Evolutionary conservation across 2,797 vertebrate species (phyloP), one percentile per base, ranked within the genome.

Genomic region (Margarornis squamiger): DNA sequence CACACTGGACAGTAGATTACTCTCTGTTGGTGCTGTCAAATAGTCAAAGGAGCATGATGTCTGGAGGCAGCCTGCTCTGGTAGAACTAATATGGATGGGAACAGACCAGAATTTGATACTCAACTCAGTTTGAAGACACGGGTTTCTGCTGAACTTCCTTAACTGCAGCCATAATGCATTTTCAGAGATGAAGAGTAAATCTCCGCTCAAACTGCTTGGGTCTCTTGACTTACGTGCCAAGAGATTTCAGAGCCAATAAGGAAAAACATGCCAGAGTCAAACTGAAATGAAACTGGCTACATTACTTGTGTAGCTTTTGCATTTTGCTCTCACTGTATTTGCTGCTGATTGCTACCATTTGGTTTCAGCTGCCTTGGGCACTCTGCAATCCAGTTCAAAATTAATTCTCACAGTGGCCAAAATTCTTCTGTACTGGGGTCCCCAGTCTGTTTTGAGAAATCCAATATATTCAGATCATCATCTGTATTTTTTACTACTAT

Each of bases 301-400:
- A 58, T 54, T 67, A 32, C 54, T 74, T 36, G 20, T 32, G 65
- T 48, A 83, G 54, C 14, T 87, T 83, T 91, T 93, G 54, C 20
- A 1, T 91, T 91, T 91, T 79, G 76, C 68, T 61, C 78, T 90
- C 51, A 30, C 65, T 77, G 20, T 62, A 65, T 89, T 84, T 76
- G 61, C 52, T 13, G 20, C 41, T 94, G 72, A 95, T 92, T 91
- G 87, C 84, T 94, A 92, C 89, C 91, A 95, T 70, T 94, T 72
- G 73, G 36, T 89, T 88, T 77, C 72, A 72, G 68, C 39, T 95
- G 57, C 91, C 34, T 83, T 74, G 57, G 49, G 61, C 84, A 85
- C 27, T 73, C 34, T 66, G 93, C 67, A 45, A 74, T 74, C 38
- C 74, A 74, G 54, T 45, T 85, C 57, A 96, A 92, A 88, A 92